These are phyloP conservation scores for Agrilus cyanescens DNA, from an alignment of 2,888 invertebrate species.

Conservation along the genomic window DNA sequence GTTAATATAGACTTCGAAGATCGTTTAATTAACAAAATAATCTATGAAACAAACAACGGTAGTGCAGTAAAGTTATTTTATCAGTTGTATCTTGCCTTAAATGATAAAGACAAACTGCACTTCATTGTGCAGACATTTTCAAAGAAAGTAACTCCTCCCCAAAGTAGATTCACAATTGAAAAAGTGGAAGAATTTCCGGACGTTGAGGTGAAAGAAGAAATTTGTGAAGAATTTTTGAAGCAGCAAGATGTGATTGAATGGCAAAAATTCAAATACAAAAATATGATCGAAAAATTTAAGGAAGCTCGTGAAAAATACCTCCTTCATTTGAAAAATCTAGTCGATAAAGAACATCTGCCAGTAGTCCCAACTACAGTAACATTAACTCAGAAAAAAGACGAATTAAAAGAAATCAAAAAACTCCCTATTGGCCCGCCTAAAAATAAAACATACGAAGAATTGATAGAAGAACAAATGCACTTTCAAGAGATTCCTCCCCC, in stretches of 20 bases:
- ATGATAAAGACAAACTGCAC: constrained; percentile 44
- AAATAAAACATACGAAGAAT: constrained; percentile 19
- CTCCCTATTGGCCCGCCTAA: constrained; percentile 5
- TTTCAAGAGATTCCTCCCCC: constrained; percentile 16
- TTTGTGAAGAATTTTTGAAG: constrained; percentile 21
- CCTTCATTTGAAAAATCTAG: constrained; percentile 11
- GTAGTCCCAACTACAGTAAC: not conserved
- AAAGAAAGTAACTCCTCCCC: constrained; percentile 22
- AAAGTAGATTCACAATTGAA: constrained; percentile 31
- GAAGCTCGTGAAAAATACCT: constrained; percentile 25
- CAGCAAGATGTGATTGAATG: constrained; percentile 44
- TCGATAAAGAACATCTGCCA: not conserved
- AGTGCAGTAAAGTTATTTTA: constrained; percentile 46
- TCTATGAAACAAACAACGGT: constrained; percentile 41
- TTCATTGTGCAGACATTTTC: constrained; percentile 40
- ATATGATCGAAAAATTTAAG: constrained; percentile 35
- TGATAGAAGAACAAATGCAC: constrained; percentile 20
- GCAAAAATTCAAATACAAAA: constrained; percentile 41
- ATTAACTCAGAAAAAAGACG: not conserved
- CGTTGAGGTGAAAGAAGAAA: not conserved
- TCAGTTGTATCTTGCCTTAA: constrained; percentile 47
- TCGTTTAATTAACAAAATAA: constrained; percentile 32
- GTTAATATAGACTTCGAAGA: constrained; percentile 37
- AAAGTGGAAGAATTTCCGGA: constrained; percentile 11
- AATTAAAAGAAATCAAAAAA: not conserved